These are phyloP conservation scores for Varanus komodoensis DNA, from an alignment of 2,113 vertebrate genomes.

Conservation along the genomic window DNA sequence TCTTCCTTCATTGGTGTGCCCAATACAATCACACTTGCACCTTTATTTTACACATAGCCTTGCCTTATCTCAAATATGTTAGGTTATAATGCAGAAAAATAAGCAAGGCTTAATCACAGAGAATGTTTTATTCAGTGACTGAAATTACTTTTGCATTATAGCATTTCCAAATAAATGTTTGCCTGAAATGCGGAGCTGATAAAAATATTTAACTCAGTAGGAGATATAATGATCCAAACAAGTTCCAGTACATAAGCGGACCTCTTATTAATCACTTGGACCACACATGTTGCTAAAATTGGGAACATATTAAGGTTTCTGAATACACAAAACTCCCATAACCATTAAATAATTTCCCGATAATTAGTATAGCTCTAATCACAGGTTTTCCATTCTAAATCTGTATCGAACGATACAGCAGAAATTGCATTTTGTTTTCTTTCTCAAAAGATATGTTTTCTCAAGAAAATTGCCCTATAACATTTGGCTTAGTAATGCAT, in stretches of 20 bases:
- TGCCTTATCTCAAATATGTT: background rate
- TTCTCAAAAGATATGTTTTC: background rate
- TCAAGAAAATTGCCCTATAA: slow-evolving; percentile 8
- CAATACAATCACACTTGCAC: background rate
- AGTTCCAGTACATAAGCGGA: background rate
- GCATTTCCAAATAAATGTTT: slow-evolving; percentile 10
- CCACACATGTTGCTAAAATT: background rate
- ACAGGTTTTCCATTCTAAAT: slow-evolving; percentile 10
- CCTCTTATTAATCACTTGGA: background rate
- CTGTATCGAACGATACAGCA: background rate
- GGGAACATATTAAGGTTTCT: background rate
- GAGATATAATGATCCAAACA: background rate
- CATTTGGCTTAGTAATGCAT: background rate
- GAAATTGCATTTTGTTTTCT: background rate
- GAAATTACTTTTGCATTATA: background rate
- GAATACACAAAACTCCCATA: background rate
- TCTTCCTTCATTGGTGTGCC: background rate
- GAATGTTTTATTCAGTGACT: background rate
- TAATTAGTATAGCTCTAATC: background rate
- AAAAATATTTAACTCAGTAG: background rate
- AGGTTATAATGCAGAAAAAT: background rate
- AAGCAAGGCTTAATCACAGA: background rate
- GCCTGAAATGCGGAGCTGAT: background rate
- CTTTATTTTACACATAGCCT: background rate
- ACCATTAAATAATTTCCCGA: background rate